phyloP scores from a whole-genome alignment of 2,113 vertebrate species.

The Trematomus loennbergii region DNA sequence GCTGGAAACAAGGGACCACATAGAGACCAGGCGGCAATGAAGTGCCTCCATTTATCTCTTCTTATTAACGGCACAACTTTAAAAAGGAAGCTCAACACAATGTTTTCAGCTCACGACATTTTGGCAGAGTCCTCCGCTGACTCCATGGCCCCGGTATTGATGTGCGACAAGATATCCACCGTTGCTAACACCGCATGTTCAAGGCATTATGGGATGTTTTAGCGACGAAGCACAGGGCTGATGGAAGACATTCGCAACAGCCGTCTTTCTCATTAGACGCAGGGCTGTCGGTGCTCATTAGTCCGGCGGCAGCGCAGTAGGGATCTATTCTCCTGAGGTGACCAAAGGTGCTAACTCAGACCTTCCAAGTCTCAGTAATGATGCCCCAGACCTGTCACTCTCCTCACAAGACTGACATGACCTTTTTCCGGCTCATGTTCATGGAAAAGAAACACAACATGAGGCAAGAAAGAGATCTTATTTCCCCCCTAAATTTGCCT shows the following conservation, averaged over 20 bases:
- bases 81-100: background rate
- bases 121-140: background rate
- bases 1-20: constrained; percentile 24
- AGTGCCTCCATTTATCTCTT: too few relatives aligned
- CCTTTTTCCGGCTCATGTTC: constrained; percentile 50
- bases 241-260: constrained; percentile 64
- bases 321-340: constrained; percentile 75
- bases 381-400: constrained; percentile 73
- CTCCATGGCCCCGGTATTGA: constrained; percentile 8
- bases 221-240: constrained; percentile 56
- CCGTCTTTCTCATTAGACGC: constrained; percentile 71
- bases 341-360: constrained; percentile 77
- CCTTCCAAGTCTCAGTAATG: constrained; percentile 75
- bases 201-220: constrained; percentile 67
- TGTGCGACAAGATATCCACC: constrained; percentile 54
- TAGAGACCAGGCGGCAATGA: background rate
- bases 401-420: constrained; percentile 73
- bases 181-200: constrained; percentile 36
- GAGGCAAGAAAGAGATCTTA: constrained; percentile 45
- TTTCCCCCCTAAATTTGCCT: constrained; percentile 18
- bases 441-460: constrained; percentile 25
- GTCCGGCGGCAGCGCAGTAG: constrained; percentile 51
- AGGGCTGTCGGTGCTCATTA: constrained; percentile 74
- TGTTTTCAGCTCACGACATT: constrained; percentile 40
- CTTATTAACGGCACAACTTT: too few relatives aligned